Percentiles rank a stretch among this genome's conserved stretches.
phyloP scores from a whole-genome alignment of 2,888 invertebrate species.

The Cataglyphis albicans region DNA sequence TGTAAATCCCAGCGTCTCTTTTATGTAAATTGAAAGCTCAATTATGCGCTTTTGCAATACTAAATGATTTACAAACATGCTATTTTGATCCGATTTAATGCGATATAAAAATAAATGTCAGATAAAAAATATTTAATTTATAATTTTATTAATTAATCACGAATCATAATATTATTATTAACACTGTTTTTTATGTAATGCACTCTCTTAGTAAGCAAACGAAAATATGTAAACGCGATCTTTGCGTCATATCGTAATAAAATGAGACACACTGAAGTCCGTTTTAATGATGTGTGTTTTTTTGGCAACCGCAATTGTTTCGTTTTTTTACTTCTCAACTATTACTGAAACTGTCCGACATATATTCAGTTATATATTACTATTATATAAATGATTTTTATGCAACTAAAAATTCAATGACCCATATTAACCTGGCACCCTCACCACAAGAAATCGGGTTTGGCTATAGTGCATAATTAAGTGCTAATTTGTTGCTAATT shows the following conservation, averaged over 20 bases:
- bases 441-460: too few relatives aligned
- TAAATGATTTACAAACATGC: neutral
- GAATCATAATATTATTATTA: neutral
- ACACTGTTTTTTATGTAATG: neutral
- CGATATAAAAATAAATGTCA: neutral
- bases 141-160: neutral
- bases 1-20: neutral
- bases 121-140: neutral
- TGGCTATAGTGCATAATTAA: too few relatives aligned
- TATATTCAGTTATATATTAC: constrained; percentile 47
- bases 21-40: neutral
- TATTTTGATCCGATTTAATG: neutral
- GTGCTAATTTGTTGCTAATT: too few relatives aligned
- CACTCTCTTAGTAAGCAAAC: neutral
- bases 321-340: constrained; percentile 12
- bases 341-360: constrained; percentile 47
- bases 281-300: constrained; percentile 2
- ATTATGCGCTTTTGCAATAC: neutral
- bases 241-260: neutral
- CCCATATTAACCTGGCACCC: too few relatives aligned
- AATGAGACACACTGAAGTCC: neutral
- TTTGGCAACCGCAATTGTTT: neutral
- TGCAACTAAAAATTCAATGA: constrained; percentile 53
- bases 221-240: neutral
- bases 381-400: constrained; percentile 74